Evolutionary conservation across 2,113 vertebrate species (phyloP).

Genomic region (Cryptomyrus ogoouensis): DNA sequence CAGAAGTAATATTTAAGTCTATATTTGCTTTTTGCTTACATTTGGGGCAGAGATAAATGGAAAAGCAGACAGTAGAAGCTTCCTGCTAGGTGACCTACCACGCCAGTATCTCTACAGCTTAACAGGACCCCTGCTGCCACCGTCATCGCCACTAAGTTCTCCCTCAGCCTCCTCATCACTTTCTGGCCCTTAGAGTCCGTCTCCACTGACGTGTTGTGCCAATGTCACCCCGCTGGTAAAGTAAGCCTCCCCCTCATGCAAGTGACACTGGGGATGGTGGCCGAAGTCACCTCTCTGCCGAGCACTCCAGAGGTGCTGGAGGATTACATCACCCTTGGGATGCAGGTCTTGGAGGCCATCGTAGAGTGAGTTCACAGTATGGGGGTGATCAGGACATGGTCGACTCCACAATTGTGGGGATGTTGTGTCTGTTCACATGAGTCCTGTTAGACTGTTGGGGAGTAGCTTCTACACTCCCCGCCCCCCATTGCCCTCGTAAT

Average conservation of each 20-base stretch:
- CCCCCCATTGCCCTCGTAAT: not conserved
- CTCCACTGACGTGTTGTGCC: not conserved
- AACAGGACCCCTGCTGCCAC: not conserved
- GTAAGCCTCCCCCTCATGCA: not conserved
- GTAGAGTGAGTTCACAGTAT: not conserved
- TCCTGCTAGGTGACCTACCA: not conserved
- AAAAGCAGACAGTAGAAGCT: not conserved
- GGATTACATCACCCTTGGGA: not conserved
- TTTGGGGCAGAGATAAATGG: not conserved
- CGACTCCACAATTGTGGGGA: not conserved
- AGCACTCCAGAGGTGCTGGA: not conserved
- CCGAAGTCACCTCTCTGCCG: not conserved
- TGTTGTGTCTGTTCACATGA: not conserved
- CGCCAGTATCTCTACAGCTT: not conserved
- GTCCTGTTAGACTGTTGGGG: not conserved
- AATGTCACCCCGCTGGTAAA: not conserved
- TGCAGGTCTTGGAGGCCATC: not conserved
- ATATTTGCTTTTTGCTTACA: not conserved
- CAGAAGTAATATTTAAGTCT: not conserved
- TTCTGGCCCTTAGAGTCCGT: not conserved
- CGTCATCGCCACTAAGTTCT: not conserved
- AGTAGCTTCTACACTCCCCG: not conserved
- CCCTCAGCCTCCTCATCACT: not conserved
- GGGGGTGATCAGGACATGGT: not conserved
- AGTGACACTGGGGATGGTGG: not conserved